phyloP scores from a whole-genome alignment of 2,797 vertebrate species.

The Anabas testudineus region DNA sequence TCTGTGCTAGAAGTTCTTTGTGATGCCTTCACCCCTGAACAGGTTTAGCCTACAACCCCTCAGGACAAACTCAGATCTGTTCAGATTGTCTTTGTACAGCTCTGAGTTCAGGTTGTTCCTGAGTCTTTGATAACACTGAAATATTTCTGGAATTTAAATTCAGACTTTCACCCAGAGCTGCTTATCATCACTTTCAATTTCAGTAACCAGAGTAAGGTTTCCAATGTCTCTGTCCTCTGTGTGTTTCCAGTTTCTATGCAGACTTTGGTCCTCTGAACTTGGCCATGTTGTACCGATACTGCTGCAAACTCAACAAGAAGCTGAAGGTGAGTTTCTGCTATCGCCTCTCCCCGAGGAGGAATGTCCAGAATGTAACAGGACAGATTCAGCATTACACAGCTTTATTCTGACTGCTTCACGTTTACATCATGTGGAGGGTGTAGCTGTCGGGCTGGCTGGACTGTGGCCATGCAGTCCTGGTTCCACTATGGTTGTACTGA shows the following conservation, averaged over 20 bases:
- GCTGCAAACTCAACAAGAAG: slow-evolving; percentile 98
- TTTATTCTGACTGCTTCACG: neutral
- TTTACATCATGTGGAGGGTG: neutral
- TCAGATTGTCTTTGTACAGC: neutral
- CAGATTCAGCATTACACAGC: slow-evolving; percentile 39
- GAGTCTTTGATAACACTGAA: neutral
- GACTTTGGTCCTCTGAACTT: slow-evolving; percentile 85
- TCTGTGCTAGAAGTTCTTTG: no score
- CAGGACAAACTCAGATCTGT: no score
- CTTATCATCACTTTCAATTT: neutral
- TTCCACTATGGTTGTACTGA: no score
- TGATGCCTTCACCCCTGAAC: no score
- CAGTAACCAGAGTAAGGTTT: neutral
- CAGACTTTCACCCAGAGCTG: neutral
- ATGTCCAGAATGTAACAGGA: slow-evolving; percentile 69
- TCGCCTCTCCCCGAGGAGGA: slow-evolving; percentile 48
- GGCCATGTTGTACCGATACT: slow-evolving; percentile 94
- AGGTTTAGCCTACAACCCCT: no score
- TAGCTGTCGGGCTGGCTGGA: neutral
- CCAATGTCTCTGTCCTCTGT: neutral
- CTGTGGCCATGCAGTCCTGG: no score
- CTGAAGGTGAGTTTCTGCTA: slow-evolving; percentile 89
- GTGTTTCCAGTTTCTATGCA: slow-evolving; percentile 69
- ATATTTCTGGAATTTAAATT: neutral
- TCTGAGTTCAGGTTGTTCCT: neutral